Evolutionary conservation across 2,113 vertebrate species (phyloP), one percentile per base, ranked within the genome.

Genomic region (Anseranas semipalmata): DNA sequence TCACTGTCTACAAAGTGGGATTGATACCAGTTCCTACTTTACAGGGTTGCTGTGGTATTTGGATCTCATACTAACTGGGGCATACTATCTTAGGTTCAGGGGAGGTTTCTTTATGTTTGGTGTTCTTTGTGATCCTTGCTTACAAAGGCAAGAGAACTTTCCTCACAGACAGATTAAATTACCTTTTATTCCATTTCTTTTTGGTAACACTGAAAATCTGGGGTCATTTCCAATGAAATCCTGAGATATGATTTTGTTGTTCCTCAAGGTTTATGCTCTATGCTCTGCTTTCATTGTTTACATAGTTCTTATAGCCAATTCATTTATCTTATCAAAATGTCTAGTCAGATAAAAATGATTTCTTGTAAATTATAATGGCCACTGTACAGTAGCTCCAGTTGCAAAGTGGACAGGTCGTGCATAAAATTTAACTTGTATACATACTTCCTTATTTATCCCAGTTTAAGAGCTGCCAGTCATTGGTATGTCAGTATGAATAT

Each of bases 51-150:
- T 60, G 20, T 35, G 13, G 32, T 78, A 18, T 78, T 82, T 50
- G 35, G 22, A 63, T 75, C 77, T 46, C 43, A 3, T 79, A 45
- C 30, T 32, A 60, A 33, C 14, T 76, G 27, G 15, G 8, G 30
- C 1, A 1, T 25, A 19, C 9, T 4, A 39, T 20, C 48, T 75
- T 16, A 33, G 28, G 10, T 37, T 72, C 53, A 73, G 0, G 1
- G 1, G 15, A 86, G 12, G 8, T 55, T 37, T 87, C 62, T 73
- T 60, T 6, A 2, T 35, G 5, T 67, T 41, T 20, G 5, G 2
- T 41, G 8, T 87, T 15, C 50, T 74, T 82, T 72, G 52, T 74
- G 32, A 78, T 25, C 6, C 5, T 77, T 89, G 18, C 18, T 50
- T 63, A 68, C 3, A n/a, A 87, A 71, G 56, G 28, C 30, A 65